These are phyloP conservation scores for Smittia aterrima DNA, from an alignment of 2,888 invertebrate species.

Conservation along the genomic window DNA sequence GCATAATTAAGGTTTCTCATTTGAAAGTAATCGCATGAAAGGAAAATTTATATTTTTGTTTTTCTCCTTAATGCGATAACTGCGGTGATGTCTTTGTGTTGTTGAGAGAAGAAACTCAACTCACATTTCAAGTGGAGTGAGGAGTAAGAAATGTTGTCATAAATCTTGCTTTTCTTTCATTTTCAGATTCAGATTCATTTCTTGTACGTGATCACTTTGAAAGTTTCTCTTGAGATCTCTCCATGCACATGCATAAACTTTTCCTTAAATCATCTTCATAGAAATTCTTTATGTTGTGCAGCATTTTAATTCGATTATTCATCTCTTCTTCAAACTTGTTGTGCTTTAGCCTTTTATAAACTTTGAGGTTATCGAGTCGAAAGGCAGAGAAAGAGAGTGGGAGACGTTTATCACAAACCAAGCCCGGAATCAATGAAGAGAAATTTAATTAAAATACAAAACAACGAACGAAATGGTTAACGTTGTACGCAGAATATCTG, in stretches of 20 bases:
- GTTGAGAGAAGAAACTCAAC: neutral
- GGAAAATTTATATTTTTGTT: neutral
- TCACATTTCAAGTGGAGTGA: neutral
- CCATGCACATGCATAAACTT: neutral
- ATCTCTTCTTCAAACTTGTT: neutral
- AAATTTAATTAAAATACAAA: conserved; percentile 38
- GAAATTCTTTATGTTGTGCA: neutral
- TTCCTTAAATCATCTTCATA: neutral
- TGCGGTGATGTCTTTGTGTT: neutral
- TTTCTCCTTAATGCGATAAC: neutral
- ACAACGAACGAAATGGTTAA: conserved; percentile 2
- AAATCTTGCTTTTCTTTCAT: conserved; percentile 6
- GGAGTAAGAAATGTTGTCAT: neutral
- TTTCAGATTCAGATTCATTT: conserved; percentile 9
- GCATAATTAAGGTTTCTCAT: conserved; percentile 13
- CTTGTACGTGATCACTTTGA: conserved; percentile 34
- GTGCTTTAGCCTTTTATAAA: neutral
- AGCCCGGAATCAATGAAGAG: conserved; percentile 24
- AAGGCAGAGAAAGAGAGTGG: neutral
- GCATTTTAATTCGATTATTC: conserved; percentile 2
- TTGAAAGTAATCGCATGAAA: conserved; percentile 1
- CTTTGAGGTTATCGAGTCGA: neutral
- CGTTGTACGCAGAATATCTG: too few relatives aligned
- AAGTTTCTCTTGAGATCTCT: neutral
- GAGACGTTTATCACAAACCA: neutral